A percentile compares a stretch with the other conserved stretches of the same genome.
Evolutionary conservation across 2,797 vertebrate genomes (phyloP).

Genomic region (Luscinia luscinia): DNA sequence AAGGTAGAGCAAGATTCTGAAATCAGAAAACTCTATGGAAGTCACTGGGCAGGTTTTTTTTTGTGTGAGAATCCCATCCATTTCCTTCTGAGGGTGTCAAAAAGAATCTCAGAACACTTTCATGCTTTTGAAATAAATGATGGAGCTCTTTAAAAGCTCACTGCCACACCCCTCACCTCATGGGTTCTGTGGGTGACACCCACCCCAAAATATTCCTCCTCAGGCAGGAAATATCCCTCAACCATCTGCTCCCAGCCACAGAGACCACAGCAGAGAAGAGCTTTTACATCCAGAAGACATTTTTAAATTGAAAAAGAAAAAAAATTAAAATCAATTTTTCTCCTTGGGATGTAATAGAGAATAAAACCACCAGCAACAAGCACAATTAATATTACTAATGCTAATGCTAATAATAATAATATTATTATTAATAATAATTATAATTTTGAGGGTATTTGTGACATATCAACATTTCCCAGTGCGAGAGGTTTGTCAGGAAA

Average conservation of each 20-base stretch:
- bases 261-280: not conserved
- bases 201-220: not conserved
- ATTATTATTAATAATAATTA: too few relatives aligned
- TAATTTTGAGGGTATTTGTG: not conserved
- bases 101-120: not conserved
- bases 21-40: not conserved
- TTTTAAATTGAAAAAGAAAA: not conserved
- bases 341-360: not conserved
- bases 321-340: not conserved
- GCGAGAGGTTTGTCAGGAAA: not conserved
- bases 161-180: not conserved
- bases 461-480: not conserved
- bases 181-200: not conserved
- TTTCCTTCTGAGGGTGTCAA: not conserved
- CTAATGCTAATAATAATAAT: too few relatives aligned
- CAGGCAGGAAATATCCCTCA: not conserved
- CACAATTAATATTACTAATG: not conserved
- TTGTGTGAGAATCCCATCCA: not conserved
- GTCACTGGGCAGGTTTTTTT: not conserved
- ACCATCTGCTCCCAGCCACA: not conserved
- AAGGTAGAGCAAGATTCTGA: not conserved
- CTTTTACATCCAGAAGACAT: not conserved
- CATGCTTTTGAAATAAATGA: not conserved
- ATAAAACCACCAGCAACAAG: not conserved
- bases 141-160: not conserved